Evolutionary conservation across 2,888 invertebrate genomes (phyloP).

Genomic region (Ryuthela nishihirai): DNA sequence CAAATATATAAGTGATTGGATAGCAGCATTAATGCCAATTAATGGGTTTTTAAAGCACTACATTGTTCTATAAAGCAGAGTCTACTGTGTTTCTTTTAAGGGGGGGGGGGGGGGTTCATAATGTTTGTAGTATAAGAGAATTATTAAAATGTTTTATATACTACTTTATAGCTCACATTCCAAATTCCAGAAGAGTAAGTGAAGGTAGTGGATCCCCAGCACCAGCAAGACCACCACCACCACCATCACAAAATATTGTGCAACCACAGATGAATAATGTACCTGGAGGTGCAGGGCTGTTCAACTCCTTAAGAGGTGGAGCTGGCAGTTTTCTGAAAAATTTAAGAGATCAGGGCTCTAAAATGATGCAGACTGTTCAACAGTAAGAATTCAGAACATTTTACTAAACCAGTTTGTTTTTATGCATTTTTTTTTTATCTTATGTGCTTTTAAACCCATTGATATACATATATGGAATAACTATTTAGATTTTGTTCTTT

Average conservation of each 20-base stretch:
- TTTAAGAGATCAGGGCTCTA: constrained; percentile 89
- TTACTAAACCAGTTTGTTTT: constrained; percentile 5
- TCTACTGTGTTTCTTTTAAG: too few relatives aligned
- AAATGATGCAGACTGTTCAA: constrained; percentile 95
- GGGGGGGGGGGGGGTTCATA: too few relatives aligned
- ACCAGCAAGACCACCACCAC: background rate
- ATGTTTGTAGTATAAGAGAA: too few relatives aligned
- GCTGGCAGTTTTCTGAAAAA: constrained; percentile 91
- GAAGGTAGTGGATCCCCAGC: background rate
- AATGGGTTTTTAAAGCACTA: too few relatives aligned
- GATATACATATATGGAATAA: background rate
- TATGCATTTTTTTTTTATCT: background rate
- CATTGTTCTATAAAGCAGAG: too few relatives aligned
- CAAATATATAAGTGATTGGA: too few relatives aligned
- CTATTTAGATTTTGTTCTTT: background rate
- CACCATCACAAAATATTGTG: constrained; percentile 11
- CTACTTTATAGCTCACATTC: too few relatives aligned
- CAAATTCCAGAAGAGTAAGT: too few relatives aligned
- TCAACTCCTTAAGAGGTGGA: constrained; percentile 74
- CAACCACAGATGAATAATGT: constrained; percentile 7
- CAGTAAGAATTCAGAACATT: constrained; percentile 60
- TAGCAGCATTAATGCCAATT: too few relatives aligned
- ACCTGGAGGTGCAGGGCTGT: constrained; percentile 12
- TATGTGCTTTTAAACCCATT: background rate
- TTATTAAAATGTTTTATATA: too few relatives aligned